Evolutionary conservation across 2,888 invertebrate genomes (phyloP).

Genomic region (Allolobophora icterica): DNA sequence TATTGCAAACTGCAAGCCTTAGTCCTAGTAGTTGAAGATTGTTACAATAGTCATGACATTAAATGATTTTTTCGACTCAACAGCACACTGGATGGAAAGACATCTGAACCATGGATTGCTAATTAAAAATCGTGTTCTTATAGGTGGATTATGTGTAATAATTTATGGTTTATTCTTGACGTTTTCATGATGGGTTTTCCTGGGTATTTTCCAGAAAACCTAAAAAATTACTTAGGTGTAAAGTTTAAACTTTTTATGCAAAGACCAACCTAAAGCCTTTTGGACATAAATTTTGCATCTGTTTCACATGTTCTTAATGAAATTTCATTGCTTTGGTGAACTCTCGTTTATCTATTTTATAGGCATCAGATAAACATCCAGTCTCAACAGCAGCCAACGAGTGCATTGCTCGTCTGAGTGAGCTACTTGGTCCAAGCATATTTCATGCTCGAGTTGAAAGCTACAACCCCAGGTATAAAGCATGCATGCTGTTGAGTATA

Average conservation of each 20-base stretch:
- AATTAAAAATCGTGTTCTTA: too few species aligned
- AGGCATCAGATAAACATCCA: conserved; percentile 22
- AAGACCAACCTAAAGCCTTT: neutral
- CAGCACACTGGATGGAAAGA: too few species aligned
- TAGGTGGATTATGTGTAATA: too few species aligned
- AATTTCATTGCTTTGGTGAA: neutral
- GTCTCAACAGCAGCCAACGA: conserved; percentile 67
- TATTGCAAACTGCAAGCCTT: too few species aligned
- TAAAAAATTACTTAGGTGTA: neutral
- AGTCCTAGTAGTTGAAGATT: too few species aligned
- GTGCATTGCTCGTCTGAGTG: conserved; percentile 66
- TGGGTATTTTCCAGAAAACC: too few species aligned
- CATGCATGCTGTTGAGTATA: neutral
- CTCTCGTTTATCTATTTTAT: neutral
- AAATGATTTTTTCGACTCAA: too few species aligned
- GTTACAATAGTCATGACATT: too few species aligned
- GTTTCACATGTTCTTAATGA: neutral
- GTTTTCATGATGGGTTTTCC: too few species aligned
- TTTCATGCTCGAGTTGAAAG: conserved; percentile 68
- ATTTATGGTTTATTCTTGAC: too few species aligned
- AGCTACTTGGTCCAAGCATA: conserved; percentile 68
- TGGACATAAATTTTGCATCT: neutral
- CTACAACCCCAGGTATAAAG: conserved; percentile 66
- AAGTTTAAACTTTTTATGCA: neutral
- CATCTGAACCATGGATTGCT: too few species aligned